phyloP scores from a whole-genome alignment of 2,888 invertebrate species.

The Campoletis raptor region DNA sequence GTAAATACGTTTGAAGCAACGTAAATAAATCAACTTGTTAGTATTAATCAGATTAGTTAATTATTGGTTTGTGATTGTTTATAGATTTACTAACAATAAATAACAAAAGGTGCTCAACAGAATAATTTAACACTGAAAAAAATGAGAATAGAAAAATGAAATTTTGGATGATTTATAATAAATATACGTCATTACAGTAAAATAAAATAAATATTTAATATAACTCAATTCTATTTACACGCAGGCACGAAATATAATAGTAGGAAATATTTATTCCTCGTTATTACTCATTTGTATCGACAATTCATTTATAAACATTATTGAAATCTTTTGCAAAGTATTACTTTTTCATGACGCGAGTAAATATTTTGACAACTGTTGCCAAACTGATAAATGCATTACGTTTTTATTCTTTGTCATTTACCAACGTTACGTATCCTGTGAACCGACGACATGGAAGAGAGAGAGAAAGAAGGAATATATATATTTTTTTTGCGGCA shows the following conservation, averaged over 20 bases:
- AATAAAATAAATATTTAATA: background rate
- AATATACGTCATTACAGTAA: background rate
- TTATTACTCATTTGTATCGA: constrained; percentile 16
- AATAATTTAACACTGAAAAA: background rate
- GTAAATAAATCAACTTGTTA: background rate
- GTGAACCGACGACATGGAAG: background rate
- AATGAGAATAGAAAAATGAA: background rate
- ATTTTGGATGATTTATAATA: background rate
- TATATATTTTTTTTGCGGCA: background rate
- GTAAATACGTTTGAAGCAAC: background rate
- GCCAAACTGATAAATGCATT: constrained; percentile 36
- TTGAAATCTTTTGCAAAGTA: background rate
- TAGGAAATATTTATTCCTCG: background rate
- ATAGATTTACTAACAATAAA: background rate
- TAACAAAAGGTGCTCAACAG: background rate
- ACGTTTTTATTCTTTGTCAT: constrained; percentile 20
- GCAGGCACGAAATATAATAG: background rate
- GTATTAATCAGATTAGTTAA: background rate
- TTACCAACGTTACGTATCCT: background rate
- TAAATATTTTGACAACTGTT: constrained; percentile 53
- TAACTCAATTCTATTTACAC: background rate
- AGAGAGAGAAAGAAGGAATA: background rate
- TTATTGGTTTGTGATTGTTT: background rate
- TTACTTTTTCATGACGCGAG: constrained; percentile 21
- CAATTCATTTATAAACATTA: constrained; percentile 13